phyloP scores from a whole-genome alignment of 2,113 vertebrate species.

The Nematolebias whitei region DNA sequence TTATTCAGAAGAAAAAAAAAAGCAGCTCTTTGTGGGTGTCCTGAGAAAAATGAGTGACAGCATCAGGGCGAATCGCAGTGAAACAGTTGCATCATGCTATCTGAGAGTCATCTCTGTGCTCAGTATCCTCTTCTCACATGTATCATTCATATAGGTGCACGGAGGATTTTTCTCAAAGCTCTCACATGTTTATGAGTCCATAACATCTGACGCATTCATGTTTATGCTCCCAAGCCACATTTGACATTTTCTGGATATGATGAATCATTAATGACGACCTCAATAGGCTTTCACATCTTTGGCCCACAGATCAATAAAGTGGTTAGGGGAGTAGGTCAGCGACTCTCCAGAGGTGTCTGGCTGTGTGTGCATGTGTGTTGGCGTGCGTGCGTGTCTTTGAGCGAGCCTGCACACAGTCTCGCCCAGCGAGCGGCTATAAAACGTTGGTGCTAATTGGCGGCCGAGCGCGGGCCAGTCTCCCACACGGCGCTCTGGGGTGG shows the following conservation, averaged over 20 bases:
- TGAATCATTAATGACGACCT: conserved; percentile 81
- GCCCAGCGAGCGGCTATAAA: conserved; percentile 62
- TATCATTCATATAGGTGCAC: conserved; percentile 69
- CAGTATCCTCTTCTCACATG: conserved; percentile 53
- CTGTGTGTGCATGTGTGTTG: conserved; percentile 8
- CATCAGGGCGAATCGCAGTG: conserved; percentile 48
- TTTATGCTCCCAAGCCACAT: conserved; percentile 72
- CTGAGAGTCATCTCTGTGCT: conserved; percentile 36
- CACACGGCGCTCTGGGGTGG: conserved; percentile 37
- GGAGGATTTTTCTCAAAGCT: conserved; percentile 65
- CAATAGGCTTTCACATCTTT: conserved; percentile 80
- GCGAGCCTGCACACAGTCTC: conserved; percentile 51
- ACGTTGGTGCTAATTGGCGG: conserved; percentile 74
- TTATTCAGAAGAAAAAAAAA: conserved; percentile 52
- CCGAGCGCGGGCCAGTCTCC: conserved; percentile 45
- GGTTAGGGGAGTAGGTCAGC: conserved; percentile 79
- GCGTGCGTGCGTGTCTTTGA: conserved; percentile 45
- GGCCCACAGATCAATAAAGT: conserved; percentile 80
- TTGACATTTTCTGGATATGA: conserved; percentile 78
- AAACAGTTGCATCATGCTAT: conserved; percentile 61
- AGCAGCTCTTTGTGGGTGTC: conserved; percentile 36
- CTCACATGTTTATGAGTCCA: conserved; percentile 70
- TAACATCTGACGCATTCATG: conserved; percentile 71
- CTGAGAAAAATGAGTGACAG: conserved; percentile 53
- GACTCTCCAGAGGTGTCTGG: conserved; percentile 67